Percentiles rank a stretch among this genome's conserved stretches.
Evolutionary conservation across 2,113 vertebrate species (phyloP).

Genomic region (Oryzias woworae): DNA sequence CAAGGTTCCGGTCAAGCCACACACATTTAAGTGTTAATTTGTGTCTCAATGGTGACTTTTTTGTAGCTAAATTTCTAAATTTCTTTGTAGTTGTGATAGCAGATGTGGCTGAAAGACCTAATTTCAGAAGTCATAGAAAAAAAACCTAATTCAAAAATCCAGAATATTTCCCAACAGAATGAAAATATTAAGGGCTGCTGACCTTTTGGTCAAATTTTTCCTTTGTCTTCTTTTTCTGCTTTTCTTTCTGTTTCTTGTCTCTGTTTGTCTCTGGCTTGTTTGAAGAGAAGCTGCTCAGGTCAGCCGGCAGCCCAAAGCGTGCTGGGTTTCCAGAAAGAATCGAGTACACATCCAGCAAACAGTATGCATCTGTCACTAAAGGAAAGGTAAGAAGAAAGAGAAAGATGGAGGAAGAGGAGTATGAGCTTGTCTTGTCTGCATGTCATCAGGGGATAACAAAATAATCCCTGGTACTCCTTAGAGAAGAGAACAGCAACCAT

Average conservation of each 20-base stretch:
- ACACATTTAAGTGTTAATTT: too few species aligned
- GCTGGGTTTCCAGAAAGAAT: constrained; percentile 71
- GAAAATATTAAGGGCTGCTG: background rate
- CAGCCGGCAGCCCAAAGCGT: constrained; percentile 68
- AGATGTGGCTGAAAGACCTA: too few species aligned
- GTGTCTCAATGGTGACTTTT: too few species aligned
- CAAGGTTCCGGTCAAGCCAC: too few species aligned
- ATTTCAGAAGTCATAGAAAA: too few species aligned
- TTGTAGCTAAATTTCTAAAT: too few species aligned
- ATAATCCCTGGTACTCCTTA: constrained; percentile 36
- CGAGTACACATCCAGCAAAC: constrained; percentile 84
- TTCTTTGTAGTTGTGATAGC: too few species aligned
- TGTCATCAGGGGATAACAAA: constrained; percentile 34
- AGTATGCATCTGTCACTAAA: constrained; percentile 82
- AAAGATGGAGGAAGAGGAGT: background rate
- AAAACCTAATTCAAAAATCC: too few species aligned
- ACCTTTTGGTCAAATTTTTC: constrained; percentile 48
- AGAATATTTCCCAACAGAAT: too few species aligned
- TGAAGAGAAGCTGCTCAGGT: constrained; percentile 57
- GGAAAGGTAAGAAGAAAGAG: constrained; percentile 24
- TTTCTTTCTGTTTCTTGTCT: constrained; percentile 61
- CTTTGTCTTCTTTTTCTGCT: constrained; percentile 49
- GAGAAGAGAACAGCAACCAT: constrained; percentile 32
- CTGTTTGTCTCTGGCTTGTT: constrained; percentile 39
- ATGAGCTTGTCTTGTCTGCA: constrained; percentile 18